Base-by-base conservation (phyloP, 1,140 invertebrate species). In the Trichomalopsis sarcophagae region DNA sequence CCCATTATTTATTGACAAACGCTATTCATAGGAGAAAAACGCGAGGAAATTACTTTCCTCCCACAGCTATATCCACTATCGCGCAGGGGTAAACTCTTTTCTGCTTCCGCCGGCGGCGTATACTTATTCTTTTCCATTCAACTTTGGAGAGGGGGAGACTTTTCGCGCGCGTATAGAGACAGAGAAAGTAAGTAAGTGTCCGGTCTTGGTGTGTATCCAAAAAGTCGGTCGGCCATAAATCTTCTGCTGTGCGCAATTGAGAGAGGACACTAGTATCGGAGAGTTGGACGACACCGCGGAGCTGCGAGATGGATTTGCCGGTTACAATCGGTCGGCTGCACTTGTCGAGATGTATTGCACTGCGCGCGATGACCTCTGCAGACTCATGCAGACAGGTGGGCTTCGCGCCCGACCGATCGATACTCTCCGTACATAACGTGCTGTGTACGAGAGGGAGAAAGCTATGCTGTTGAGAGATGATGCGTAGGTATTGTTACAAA, bases 311-410 rank as follows among this genome's bases (percentile, higher is more conserved):
- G 14, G 36, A 75, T 75, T 75, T 75, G n/a, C 73, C 36, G 36
- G 10, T 2, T 75, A 36, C 33, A 40, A 75, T 75, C 33, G 73
- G n/a, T 2, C 4, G 13, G 10, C 73, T 44, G 40, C 40, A 44
- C 73, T 75, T 44, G 36, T 44, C 73, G 14, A n/a, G 30, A 23
- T 75, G 73, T 75, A 44, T 44, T 40, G 4, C 30, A 75, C 11
- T 40, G 30, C 40, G 40, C 40, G 40, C 40, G 40, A 44, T 44
- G 69, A 5, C 21, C 21, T 23, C 69, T 13, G 27, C 21, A 44
- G 40, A 27, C 69, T 33, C 73, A 75, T 44, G 40, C 40, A 44
- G 73, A 75, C 36, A 75, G 73, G 73, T 75, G 73, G 73, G 69
- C 69, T 71, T 13, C 27, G 23, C 69, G 23, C 13, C 3, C 6